These are phyloP conservation scores for Albula glossodonta DNA, from an alignment of 2,113 vertebrate species.

Conservation along the genomic window DNA sequence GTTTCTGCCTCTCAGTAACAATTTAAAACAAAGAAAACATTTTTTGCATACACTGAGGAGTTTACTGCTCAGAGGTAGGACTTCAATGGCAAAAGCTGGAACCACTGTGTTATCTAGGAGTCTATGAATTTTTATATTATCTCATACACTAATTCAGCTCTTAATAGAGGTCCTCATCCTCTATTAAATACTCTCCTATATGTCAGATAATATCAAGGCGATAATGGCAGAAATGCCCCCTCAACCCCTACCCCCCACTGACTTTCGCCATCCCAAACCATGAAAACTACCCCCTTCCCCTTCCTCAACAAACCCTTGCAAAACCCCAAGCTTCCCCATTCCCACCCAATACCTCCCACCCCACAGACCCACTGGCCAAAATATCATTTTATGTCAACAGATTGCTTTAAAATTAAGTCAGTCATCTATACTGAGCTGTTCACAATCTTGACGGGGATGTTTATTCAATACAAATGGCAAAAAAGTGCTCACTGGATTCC, in stretches of 20 bases:
- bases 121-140: neutral
- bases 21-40: neutral
- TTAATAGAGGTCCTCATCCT: constrained; percentile 15
- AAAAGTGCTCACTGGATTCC: constrained; percentile 68
- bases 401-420: constrained; percentile 37
- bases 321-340: no score
- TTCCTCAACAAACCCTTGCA: constrained; percentile 31
- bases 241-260: neutral
- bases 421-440: constrained; percentile 46
- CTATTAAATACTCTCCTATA: neutral
- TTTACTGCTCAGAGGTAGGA: neutral
- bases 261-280: constrained; percentile 7
- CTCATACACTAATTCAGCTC: neutral
- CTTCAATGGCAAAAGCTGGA: neutral
- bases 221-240: neutral
- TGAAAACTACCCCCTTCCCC: constrained; percentile 30
- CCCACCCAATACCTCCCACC: constrained; percentile 38
- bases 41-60: neutral
- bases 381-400: constrained; percentile 13
- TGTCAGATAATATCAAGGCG: neutral
- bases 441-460: constrained; percentile 42
- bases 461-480: constrained; percentile 49
- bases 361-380: constrained; percentile 25
- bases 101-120: neutral
- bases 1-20: neutral